Evolutionary conservation across 2,888 invertebrate species (phyloP).

Genomic region (Drosophila stalkeri): DNA sequence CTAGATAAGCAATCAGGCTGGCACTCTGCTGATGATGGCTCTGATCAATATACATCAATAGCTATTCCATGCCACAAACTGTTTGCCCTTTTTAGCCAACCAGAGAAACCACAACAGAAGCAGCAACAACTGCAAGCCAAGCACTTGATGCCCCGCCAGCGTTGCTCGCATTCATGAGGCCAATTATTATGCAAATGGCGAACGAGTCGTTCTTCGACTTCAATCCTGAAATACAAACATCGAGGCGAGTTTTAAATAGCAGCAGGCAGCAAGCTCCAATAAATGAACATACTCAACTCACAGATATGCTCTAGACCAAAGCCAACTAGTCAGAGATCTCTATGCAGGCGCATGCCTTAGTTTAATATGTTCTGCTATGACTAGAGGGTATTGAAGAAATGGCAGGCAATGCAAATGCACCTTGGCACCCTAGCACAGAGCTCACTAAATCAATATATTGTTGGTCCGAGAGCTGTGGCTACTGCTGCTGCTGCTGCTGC

Average conservation of each 20-base stretch:
- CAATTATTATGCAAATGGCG: slow-evolving; percentile 81
- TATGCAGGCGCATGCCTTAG: background rate
- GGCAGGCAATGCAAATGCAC: slow-evolving; percentile 26
- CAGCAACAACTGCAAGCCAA: background rate
- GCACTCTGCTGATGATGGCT: slow-evolving; percentile 44
- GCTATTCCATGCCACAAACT: slow-evolving; percentile 40
- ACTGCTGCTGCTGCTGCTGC: background rate
- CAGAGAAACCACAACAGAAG: slow-evolving; percentile 8
- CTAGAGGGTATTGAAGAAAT: slow-evolving; percentile 21
- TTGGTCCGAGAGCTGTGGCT: slow-evolving; percentile 4
- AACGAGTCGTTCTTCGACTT: slow-evolving; percentile 50
- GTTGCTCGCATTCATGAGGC: slow-evolving; percentile 53
- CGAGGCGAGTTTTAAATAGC: slow-evolving; percentile 61
- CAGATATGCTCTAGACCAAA: slow-evolving; percentile 11
- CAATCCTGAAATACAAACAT: slow-evolving; percentile 56
- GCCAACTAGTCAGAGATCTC: background rate
- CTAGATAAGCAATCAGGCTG: slow-evolving; percentile 37
- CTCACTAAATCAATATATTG: slow-evolving; percentile 71
- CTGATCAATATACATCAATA: slow-evolving; percentile 55
- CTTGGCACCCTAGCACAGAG: slow-evolving; percentile 25
- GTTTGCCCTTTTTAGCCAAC: slow-evolving; percentile 40
- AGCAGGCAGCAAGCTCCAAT: slow-evolving; percentile 14
- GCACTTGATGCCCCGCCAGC: background rate
- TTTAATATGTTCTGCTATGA: background rate
- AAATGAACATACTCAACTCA: background rate